Conservation (phyloP, 2,888 invertebrate genomes). For the Cantharis rufa region DNA sequence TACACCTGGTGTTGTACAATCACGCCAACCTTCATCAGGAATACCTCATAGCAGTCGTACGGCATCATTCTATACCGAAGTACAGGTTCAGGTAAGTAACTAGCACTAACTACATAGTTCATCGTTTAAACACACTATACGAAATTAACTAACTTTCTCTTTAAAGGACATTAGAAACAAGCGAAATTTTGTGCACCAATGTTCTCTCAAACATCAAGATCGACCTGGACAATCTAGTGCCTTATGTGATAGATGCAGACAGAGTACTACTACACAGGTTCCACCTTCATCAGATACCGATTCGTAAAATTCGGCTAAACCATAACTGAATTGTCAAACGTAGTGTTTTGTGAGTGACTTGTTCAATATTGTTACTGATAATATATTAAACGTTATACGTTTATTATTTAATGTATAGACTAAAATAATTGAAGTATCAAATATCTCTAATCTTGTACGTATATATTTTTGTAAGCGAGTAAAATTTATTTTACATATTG, state of each 20-base stretch:
- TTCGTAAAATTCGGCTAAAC: background rate
- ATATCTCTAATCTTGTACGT: background rate
- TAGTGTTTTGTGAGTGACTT: background rate
- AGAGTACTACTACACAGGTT: background rate
- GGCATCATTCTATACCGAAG: constrained; percentile 31
- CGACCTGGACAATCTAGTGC: background rate
- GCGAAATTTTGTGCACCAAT: constrained; percentile 9
- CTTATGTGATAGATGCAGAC: background rate
- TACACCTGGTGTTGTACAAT: background rate
- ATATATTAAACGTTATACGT: background rate
- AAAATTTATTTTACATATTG: background rate
- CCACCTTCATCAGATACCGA: background rate
- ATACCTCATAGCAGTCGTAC: background rate
- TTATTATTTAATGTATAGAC: background rate
- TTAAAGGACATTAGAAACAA: constrained; percentile 7
- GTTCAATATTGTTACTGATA: background rate
- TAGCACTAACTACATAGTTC: too few species aligned
- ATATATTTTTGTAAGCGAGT: background rate
- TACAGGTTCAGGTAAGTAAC: constrained; percentile 19
- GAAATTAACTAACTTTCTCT: background rate
- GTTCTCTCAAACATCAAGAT: constrained; percentile 3
- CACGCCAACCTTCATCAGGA: background rate
- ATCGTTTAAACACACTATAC: background rate
- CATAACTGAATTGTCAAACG: background rate
- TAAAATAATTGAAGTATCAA: background rate